These are phyloP conservation scores for Sitta europaea DNA, from an alignment of 2,113 vertebrate genomes.

Conservation along the genomic window DNA sequence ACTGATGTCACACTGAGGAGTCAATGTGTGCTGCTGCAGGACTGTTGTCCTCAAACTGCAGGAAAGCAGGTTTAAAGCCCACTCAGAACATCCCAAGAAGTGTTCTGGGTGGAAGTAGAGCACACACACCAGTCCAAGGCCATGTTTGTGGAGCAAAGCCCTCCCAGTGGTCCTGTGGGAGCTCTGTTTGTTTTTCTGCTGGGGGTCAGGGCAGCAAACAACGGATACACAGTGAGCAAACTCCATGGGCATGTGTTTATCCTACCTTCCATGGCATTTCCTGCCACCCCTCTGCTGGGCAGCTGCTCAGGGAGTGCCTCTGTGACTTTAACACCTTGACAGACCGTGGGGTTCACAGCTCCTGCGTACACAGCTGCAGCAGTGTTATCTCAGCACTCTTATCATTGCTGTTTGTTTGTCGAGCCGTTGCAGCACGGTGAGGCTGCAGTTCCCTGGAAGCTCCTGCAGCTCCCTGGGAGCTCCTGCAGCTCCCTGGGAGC, in stretches of 20 bases:
- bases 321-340: slow-evolving; percentile 30
- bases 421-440: not conserved
- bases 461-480: not conserved
- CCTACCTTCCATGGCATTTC: not conserved
- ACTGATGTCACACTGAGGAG: not conserved
- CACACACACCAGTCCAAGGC: not conserved
- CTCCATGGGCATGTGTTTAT: not conserved
- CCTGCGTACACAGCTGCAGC: slow-evolving; percentile 21
- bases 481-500: not conserved
- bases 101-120: not conserved
- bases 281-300: not conserved
- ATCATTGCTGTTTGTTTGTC: not conserved
- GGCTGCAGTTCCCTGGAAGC: not conserved
- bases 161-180: not conserved
- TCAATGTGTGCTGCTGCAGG: not conserved
- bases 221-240: not conserved
- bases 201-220: not conserved
- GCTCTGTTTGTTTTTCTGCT: not conserved
- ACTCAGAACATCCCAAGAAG: not conserved
- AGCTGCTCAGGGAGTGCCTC: not conserved
- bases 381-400: slow-evolving; percentile 23
- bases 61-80: not conserved
- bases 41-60: not conserved
- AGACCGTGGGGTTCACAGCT: not conserved
- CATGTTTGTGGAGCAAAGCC: not conserved